These are phyloP conservation scores for Callipepla californica DNA, from an alignment of 2,113 vertebrate species.

Conservation along the genomic window DNA sequence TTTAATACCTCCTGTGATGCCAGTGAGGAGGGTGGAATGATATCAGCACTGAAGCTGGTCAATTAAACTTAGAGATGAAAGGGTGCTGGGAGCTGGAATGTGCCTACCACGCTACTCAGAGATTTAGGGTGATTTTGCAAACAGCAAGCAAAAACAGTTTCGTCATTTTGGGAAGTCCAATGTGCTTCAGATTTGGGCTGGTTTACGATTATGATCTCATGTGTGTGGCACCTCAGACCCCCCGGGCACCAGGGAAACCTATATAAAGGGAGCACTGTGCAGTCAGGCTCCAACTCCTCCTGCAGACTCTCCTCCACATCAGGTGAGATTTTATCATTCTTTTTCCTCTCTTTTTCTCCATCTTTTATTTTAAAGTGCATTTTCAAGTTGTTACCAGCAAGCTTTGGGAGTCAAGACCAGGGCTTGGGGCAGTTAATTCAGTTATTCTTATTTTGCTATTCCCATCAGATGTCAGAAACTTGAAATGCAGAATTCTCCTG, in stretches of 20 bases:
- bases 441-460: neutral
- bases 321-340: neutral
- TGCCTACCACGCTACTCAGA: neutral
- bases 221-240: neutral
- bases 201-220: neutral
- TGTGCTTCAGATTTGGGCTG: neutral
- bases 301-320: neutral
- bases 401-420: neutral
- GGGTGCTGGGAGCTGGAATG: constrained; percentile 32
- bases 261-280: neutral
- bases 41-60: neutral
- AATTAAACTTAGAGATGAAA: constrained; percentile 53
- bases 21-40: constrained; percentile 8
- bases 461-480: neutral
- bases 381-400: neutral
- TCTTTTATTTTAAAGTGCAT: neutral
- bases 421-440: neutral
- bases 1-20: neutral
- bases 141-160: neutral
- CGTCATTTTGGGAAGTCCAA: constrained; percentile 5
- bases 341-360: neutral
- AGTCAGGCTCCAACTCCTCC: neutral
- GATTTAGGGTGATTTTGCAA: constrained; percentile 52
- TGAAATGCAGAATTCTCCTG: neutral
- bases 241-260: neutral